A percentile compares a stretch with the other conserved stretches of the same genome.
These are phyloP conservation scores for Drosophila setifemur DNA, from an alignment of 1,140 invertebrate genomes.

Conservation along the genomic window DNA sequence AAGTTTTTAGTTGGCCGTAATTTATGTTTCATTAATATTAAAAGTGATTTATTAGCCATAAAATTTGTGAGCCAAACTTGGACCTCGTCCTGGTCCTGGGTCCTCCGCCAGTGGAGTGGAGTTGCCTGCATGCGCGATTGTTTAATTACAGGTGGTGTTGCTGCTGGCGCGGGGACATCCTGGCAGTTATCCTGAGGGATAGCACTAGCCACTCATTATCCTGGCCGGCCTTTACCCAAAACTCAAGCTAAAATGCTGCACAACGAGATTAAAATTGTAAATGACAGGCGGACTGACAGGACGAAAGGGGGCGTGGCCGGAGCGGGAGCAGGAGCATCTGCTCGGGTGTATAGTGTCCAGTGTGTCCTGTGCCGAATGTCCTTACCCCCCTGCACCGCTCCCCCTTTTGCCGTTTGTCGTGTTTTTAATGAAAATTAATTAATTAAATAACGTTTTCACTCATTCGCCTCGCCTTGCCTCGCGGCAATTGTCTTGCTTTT, in stretches of 20 bases:
- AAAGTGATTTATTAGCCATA: constrained; percentile 81
- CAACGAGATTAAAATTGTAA: constrained; percentile 79
- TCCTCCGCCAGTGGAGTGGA: constrained; percentile 6
- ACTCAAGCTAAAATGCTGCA: constrained; percentile 79
- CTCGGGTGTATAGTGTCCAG: not conserved
- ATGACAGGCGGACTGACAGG: constrained; percentile 71
- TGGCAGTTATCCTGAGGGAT: constrained; percentile 18
- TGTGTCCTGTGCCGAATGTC: not conserved
- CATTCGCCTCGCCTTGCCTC: constrained; percentile 52
- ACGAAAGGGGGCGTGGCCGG: constrained; percentile 1
- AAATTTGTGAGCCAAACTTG: constrained; percentile 47
- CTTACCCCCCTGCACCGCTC: not conserved
- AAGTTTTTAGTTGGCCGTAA: constrained; percentile 67
- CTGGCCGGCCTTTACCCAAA: constrained; percentile 17
- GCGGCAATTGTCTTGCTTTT: constrained; percentile 31
- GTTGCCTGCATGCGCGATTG: constrained; percentile 50
- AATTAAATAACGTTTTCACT: constrained; percentile 74
- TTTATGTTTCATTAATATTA: constrained; percentile 81
- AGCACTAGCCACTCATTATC: constrained; percentile 49
- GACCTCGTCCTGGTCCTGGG: constrained; percentile 15
- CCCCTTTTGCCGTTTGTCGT: constrained; percentile 54
- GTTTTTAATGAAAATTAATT: constrained; percentile 77
- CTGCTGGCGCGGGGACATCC: not conserved
- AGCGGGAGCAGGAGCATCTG: not conserved
- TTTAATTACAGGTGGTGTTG: constrained; percentile 73